phyloP scores from a whole-genome alignment of 1,140 invertebrate species.

The Homalodisca vitripennis region DNA sequence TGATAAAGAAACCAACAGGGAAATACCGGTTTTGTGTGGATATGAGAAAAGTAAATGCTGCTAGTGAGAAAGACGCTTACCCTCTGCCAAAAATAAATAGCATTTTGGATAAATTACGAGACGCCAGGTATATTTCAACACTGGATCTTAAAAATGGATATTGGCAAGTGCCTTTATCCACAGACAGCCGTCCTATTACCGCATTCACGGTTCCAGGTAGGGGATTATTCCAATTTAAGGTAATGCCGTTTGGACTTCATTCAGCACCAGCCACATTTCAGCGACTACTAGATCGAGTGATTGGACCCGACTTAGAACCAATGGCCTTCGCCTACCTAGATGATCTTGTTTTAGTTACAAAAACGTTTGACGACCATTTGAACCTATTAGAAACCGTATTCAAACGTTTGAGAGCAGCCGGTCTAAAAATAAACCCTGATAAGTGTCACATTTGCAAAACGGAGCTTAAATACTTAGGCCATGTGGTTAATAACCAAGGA shows the following conservation, averaged over 20 bases:
- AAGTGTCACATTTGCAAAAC: slow-evolving; percentile 46
- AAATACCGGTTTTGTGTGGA: slow-evolving; percentile 51
- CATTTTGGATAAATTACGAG: slow-evolving; percentile 43
- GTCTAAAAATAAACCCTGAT: slow-evolving; percentile 42
- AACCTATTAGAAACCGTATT: slow-evolving; percentile 38
- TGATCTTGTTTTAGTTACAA: slow-evolving; percentile 42
- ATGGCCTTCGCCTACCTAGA: slow-evolving; percentile 40
- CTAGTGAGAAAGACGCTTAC: slow-evolving; percentile 45
- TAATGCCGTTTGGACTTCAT: slow-evolving; percentile 47
- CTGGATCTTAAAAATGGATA: slow-evolving; percentile 44
- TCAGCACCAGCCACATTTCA: slow-evolving; percentile 44
- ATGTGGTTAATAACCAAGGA: slow-evolving; percentile 42
- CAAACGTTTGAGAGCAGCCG: slow-evolving; percentile 36
- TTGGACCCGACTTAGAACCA: slow-evolving; percentile 28
- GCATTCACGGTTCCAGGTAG: slow-evolving; percentile 38
- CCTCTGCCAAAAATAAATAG: slow-evolving; percentile 42
- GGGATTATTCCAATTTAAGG: slow-evolving; percentile 44
- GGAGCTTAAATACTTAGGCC: slow-evolving; percentile 46
- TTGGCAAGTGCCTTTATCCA: slow-evolving; percentile 33
- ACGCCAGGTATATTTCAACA: slow-evolving; percentile 41
- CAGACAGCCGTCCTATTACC: slow-evolving; percentile 27
- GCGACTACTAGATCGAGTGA: slow-evolving; percentile 41
- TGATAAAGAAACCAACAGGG: slow-evolving; percentile 48
- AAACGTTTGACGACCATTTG: slow-evolving; percentile 41
- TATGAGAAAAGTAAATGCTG: slow-evolving; percentile 48